Base-by-base conservation (phyloP, 2,797 vertebrate species). In the Oophaga sylvatica region DNA sequence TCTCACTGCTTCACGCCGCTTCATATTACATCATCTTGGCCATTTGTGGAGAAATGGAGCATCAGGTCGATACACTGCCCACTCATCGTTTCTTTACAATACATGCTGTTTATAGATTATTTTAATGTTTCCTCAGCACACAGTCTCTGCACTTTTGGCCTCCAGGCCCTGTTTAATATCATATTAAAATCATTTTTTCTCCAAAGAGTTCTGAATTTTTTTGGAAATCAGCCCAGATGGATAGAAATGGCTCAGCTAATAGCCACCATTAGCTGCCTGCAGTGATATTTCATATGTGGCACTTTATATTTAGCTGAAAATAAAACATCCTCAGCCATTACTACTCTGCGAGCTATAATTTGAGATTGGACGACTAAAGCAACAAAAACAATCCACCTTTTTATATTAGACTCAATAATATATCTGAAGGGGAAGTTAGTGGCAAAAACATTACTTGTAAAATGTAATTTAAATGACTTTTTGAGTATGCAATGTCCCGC, bases 131-230 rank as follows among this genome's bases (percentile, higher is more conserved):
- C 53, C 68, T 60, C 35, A 77, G 71, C 19, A 78, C 67, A 77
- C 73, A 75, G 75, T 59, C 20, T 17, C 26, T 87, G 86, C 76
- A 80, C 56, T 75, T 87, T 86, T 87, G 84, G 75, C 80, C 41
- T 75, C 20, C 29, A 75, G 85, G 41, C 77, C 76, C 48, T 88
- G 80, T 75, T 85, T 87, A 77, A 88, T 83, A 86, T 90, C 81
- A 89, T 87, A 76, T 89, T 82, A 87, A 79, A 87, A 48, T 70
- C 79, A 48, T 31, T 45, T 90, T 90, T 90, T 81, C 86, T 84
- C 76, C 6, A 17, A 85, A 84, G 56, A 90, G 65, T 70, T 31
- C 31, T 57, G 65, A 80, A 53, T 87, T 67, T 70, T 41, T 71
- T 84, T 88, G 84, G 81, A 87, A 67, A 82, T 83, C 57, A 16